Evolutionary conservation across 2,797 vertebrate species (phyloP), one percentile per base, ranked within the genome.

Genomic region (Melanotaenia parkinsoni): DNA sequence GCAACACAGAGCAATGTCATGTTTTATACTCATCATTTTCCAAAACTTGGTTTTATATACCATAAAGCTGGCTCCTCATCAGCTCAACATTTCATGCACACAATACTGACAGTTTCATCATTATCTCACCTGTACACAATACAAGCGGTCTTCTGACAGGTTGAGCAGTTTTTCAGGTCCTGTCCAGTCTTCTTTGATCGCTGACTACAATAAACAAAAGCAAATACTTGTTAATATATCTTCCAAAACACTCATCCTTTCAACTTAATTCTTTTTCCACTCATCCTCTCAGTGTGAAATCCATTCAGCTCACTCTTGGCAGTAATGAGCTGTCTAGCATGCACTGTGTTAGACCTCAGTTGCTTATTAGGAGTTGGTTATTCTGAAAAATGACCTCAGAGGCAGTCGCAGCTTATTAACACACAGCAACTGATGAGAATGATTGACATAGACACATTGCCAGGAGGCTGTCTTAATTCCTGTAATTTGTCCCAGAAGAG

Each of bases 101-200:
- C 18, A 59, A 40, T 20, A 50, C 4, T 63, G 40, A 0, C 28
- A 51, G 22, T 61, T 45, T 30, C 14, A 24, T 24, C 20, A 7
- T 64, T 47, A 30, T 80, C 91, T 93, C 95, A 98, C 98, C 97
- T 99, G 96, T 99, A 99, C 70, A 99, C 96, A 87, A 98, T 96
- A 81, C 98, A 98, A 4, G 98, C 97, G 0, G 96, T 98, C 92
- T 96, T 97, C 95, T 98, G 97, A 72, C 97, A 98, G 77, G 95
- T 97, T 43, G 95, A 94, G 92, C 97, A 98, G 62, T 96, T 97
- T 93, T 95, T 96, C 64, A 98, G 94, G 84, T 98, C 96, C 91
- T 97, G 97, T 85, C 97, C 97, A 1, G 95, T 97, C 88, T 94
- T 95, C 72, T 94, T 95, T 93, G 94, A 95, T 90, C 94, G 93